A percentile compares a stretch with the other conserved stretches of the same genome.
phyloP scores from a whole-genome alignment of 2,797 vertebrate genomes.

The Borostomias antarcticus region DNA sequence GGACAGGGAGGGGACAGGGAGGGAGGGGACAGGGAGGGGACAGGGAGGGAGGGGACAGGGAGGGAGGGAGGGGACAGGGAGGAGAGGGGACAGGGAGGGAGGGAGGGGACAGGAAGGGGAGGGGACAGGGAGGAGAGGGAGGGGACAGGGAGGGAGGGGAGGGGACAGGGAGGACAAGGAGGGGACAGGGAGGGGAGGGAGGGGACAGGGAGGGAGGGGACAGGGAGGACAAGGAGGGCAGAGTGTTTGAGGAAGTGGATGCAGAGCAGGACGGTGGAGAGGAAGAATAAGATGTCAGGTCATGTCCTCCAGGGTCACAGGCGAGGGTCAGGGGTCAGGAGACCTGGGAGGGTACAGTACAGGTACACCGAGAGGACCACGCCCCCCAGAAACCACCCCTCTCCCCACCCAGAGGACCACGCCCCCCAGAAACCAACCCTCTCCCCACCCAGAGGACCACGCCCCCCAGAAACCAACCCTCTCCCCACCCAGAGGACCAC shows the following conservation, averaged over 20 bases:
- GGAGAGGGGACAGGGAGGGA: constrained; percentile 2
- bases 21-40: constrained; percentile 41
- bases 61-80: constrained; percentile 39
- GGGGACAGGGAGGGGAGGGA: constrained; percentile 43
- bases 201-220: background rate
- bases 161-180: constrained; percentile 32
- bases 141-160: no score
- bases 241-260: constrained; percentile 64
- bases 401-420: no score
- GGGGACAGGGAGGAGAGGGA: no score
- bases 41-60: constrained; percentile 8
- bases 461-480: no score
- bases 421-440: no score
- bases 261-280: constrained; percentile 51
- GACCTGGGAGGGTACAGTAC: no score
- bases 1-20: constrained; percentile 29
- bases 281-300: constrained; percentile 47
- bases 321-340: no score
- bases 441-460: no score
- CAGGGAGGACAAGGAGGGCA: constrained; percentile 40
- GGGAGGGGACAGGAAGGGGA: no score
- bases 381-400: no score
- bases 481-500: no score
- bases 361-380: no score
- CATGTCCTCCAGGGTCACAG: constrained; percentile 61